phyloP scores from a whole-genome alignment of 2,888 invertebrate genomes.

The Melanchra persicariae region DNA sequence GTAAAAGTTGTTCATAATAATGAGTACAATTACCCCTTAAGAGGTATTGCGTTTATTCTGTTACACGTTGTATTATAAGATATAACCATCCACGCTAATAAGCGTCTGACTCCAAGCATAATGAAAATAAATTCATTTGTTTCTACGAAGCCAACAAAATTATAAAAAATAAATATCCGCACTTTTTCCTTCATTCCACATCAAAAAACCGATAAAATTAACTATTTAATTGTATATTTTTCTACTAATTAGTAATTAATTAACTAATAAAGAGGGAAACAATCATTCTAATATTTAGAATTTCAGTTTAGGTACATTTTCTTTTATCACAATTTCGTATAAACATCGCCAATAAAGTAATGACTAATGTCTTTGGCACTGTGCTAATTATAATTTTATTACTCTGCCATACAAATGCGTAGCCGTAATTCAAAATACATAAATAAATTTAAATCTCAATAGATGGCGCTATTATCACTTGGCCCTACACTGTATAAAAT shows the following conservation, averaged over 20 bases:
- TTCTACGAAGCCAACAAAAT: constrained; percentile 11
- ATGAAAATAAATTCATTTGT: not conserved
- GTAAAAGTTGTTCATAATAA: no score
- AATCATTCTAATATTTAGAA: constrained; percentile 47
- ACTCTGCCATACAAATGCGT: constrained; percentile 4
- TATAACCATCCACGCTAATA: not conserved
- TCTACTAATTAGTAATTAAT: constrained; percentile 50
- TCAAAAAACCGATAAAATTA: constrained; percentile 34
- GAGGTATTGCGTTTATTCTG: no score
- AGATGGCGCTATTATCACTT: constrained; percentile 34
- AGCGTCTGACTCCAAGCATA: not conserved
- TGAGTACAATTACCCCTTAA: no score
- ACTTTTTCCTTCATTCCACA: constrained; percentile 17
- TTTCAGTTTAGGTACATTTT: constrained; percentile 69
- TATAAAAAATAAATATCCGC: not conserved
- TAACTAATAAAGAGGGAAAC: constrained; percentile 37
- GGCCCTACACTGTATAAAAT: constrained; percentile 24
- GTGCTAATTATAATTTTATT: constrained; percentile 43
- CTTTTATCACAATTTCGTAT: constrained; percentile 72
- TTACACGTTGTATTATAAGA: no score
- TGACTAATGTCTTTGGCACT: constrained; percentile 71
- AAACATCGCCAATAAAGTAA: constrained; percentile 63
- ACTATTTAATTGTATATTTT: constrained; percentile 54
- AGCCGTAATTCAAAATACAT: constrained; percentile 2
- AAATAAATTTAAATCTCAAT: constrained; percentile 13